Base-by-base conservation (phyloP, 35 echinoderm and acorn worm species). In the Amphiura filiformis region DNA sequence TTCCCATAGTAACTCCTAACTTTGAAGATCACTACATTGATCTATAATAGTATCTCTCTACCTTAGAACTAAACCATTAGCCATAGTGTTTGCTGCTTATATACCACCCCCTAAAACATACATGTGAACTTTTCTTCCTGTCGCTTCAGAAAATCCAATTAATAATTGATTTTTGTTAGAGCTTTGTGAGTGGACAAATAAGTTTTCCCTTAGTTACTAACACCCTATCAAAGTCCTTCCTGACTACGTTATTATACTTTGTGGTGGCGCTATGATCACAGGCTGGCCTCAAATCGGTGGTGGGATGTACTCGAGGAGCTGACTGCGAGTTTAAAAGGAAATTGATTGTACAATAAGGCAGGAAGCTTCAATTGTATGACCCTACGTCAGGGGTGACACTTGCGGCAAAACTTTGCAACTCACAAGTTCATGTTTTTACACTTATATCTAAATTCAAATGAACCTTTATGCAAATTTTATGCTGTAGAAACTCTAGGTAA, bases 121-220 rank as follows among this genome's bases (percentile, higher is more conserved):
- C 61, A 13, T 70, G 61, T 70, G 61, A 18, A 26, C 26, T n/a
- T 70, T 70, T 20, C 44, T 70, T 18, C 61, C 17, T 26, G 15
- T 3, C 26, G 61, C 15, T 4, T 26, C 7, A 7, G 7, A 26
- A 11, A 70, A 70, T 70, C 61, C 61, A 70, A 70, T 70, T 70
- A 70, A 70, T 26, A 70, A 11, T 23, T 70, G 17, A 70, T 70
- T 70, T 70, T 70, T 18, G 61, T 70, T 26, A 15, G 61, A 70
- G 61, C 61, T 70, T 70, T 70, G 7, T 70, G 61, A 70, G 28
- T 70, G 61, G 61, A 70, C 61, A 70, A 70, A 70, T 30, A 70
- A 70, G 61, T 70, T 70, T 70, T 18, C 1, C 26, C 28, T 4
- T 70, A 15, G 3, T n/a, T 70, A 23, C 61, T 70, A n/a, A 70